Percentiles rank a stretch among this genome's conserved stretches.
Conservation (phyloP, 2,113 vertebrate genomes). For the Ia io region DNA sequence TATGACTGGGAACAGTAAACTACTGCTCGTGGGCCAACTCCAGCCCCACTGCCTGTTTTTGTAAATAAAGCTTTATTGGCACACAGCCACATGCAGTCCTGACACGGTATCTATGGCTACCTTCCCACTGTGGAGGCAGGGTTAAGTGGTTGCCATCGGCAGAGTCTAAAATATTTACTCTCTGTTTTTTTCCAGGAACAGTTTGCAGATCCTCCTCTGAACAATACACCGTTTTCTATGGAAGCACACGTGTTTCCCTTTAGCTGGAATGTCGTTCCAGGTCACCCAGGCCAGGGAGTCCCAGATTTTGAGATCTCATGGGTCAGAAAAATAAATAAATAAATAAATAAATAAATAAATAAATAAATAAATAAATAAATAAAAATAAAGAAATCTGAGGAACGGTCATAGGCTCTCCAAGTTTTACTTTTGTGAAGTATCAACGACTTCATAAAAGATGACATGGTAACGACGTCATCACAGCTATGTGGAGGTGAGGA, state of each 20-base stretch:
- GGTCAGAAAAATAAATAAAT: neutral
- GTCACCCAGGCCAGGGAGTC: neutral
- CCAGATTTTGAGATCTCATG: neutral
- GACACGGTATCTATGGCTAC: neutral
- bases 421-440: neutral
- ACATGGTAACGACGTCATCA: neutral
- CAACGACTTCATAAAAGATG: neutral
- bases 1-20: neutral
- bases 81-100: neutral
- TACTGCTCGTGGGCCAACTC: neutral
- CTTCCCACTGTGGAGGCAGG: neutral
- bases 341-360: neutral
- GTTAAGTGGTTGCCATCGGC: neutral
- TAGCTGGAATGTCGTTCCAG: neutral
- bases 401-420: neutral
- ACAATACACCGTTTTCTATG: neutral
- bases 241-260: neutral
- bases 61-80: constrained; percentile 32
- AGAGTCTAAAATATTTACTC: neutral
- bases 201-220: neutral
- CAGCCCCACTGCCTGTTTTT: neutral
- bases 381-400: neutral
- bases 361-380: neutral
- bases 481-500: neutral
- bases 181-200: neutral